A percentile compares a stretch with the other conserved stretches of the same genome.
Conservation (phyloP, 2,888 invertebrate species). For the Cepaea hortensis region DNA sequence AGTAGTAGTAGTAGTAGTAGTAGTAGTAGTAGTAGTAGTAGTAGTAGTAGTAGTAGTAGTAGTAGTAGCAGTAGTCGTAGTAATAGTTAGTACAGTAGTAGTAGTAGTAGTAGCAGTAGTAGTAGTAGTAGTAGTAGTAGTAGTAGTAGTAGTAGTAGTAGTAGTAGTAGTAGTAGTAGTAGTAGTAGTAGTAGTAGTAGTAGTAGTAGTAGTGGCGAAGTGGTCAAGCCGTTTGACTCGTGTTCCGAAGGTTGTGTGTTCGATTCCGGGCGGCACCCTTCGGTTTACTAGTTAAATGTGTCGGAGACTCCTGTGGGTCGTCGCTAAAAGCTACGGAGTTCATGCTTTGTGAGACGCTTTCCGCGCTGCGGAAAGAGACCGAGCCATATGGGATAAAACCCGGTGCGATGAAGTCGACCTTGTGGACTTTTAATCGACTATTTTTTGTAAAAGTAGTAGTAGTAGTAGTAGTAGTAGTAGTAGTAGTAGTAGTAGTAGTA, state of each 20-base stretch:
- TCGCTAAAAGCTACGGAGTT: too few relatives aligned
- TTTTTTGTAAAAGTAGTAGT: background rate
- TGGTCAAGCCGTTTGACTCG: too few relatives aligned
- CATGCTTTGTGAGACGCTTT: too few relatives aligned
- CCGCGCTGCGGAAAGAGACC: too few relatives aligned
- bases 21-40: slow-evolving; percentile 18
- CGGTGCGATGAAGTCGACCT: too few relatives aligned
- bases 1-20: slow-evolving; percentile 32
- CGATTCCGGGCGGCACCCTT: too few relatives aligned
- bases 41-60: slow-evolving; percentile 27
- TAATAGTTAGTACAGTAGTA: background rate
- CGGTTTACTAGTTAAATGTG: too few relatives aligned
- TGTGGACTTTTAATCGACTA: background rate
- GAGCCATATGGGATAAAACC: too few relatives aligned
- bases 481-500: slow-evolving; percentile 28
- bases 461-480: slow-evolving; percentile 23
- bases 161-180: slow-evolving; percentile 7
- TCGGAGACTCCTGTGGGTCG: too few relatives aligned
- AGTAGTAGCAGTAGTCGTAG: slow-evolving; percentile 28
- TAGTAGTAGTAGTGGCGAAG: background rate
- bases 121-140: slow-evolving; percentile 27
- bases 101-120: background rate
- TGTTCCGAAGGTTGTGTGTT: too few relatives aligned
- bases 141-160: slow-evolving; percentile 30
- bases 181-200: background rate